Conservation (phyloP, 2,113 vertebrate species). For the Mobula hypostoma region DNA sequence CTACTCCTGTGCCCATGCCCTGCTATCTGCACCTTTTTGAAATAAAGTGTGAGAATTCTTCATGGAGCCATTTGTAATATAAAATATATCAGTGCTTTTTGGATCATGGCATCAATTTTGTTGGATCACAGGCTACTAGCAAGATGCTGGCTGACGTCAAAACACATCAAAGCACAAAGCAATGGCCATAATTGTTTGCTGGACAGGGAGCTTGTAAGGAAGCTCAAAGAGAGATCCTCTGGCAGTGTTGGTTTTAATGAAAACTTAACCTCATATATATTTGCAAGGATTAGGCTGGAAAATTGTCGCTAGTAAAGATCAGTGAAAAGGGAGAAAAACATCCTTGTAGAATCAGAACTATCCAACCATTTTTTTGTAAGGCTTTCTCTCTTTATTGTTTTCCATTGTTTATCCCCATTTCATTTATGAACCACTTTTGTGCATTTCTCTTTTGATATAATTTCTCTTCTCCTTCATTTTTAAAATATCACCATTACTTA, state of each 20-base stretch:
- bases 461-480: not conserved
- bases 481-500: not conserved
- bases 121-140: not conserved
- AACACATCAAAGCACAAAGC: not conserved
- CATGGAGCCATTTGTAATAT: not conserved
- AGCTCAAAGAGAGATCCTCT: not conserved
- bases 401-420: not conserved
- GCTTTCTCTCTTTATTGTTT: not conserved
- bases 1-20: not conserved
- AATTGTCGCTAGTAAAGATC: not conserved
- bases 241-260: not conserved
- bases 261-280: not conserved
- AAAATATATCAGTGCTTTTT: not conserved
- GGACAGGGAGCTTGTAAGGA: not conserved
- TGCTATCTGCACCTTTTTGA: not conserved
- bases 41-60: not conserved
- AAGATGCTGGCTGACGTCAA: not conserved
- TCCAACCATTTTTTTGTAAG: not conserved
- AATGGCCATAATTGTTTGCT: not conserved
- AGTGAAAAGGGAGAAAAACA: not conserved
- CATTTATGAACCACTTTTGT: not conserved
- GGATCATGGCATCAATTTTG: not conserved
- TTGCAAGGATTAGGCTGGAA: not conserved
- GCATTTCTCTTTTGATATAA: not conserved
- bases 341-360: not conserved